Conservation (phyloP, 1,140 invertebrate species). For the Aricia agestis region DNA sequence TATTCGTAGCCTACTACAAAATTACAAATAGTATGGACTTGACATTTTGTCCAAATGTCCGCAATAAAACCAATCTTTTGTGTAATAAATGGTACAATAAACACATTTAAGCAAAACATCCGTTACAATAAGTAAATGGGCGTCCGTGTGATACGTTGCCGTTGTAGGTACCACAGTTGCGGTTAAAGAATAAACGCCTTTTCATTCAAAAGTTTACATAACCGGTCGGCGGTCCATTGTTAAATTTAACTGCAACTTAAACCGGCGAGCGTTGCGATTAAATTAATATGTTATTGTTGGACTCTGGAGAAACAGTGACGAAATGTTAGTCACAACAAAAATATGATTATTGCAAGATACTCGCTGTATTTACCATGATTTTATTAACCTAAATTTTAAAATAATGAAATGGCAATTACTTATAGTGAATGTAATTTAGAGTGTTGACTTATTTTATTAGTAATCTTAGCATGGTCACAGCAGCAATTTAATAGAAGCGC, state of each 20-base stretch:
- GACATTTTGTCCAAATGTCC: background rate
- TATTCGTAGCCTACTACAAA: too few relatives aligned
- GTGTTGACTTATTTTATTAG: too few relatives aligned
- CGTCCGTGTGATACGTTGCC: background rate
- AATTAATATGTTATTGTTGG: background rate
- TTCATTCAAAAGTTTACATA: background rate
- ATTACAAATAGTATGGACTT: too few relatives aligned
- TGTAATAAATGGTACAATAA: background rate
- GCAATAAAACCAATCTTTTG: background rate
- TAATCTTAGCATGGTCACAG: too few relatives aligned
- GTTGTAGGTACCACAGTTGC: background rate
- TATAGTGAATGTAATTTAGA: background rate
- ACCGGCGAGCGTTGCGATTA: background rate
- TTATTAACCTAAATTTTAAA: background rate
- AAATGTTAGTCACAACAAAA: background rate
- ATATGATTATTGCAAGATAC: background rate
- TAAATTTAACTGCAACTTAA: background rate
- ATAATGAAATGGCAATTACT: background rate
- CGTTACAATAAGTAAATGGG: background rate
- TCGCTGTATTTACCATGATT: background rate
- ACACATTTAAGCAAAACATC: too few relatives aligned
- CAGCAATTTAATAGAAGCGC: too few relatives aligned
- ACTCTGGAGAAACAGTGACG: background rate
- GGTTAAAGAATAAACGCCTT: background rate
- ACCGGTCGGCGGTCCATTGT: background rate